phyloP scores from a whole-genome alignment of 1,140 invertebrate genomes.

The Pantala flavescens region DNA sequence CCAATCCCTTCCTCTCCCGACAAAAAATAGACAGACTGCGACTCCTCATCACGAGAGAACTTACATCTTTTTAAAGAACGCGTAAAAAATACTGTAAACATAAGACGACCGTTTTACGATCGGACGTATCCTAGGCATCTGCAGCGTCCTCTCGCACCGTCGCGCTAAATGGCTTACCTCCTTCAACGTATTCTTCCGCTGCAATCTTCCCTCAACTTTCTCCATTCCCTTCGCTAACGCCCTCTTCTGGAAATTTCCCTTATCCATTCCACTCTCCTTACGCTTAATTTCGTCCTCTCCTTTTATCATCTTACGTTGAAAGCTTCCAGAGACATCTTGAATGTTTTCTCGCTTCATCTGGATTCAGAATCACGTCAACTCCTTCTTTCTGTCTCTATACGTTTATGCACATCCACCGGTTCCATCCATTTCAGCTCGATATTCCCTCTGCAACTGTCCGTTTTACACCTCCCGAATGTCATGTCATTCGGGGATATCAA shows the following conservation, averaged over 20 bases:
- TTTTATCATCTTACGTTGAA: slow-evolving; percentile 5
- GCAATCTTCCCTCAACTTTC: no score
- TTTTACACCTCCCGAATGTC: background rate
- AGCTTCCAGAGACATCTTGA: background rate
- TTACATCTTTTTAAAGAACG: no score
- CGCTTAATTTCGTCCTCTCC: background rate
- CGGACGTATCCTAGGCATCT: no score
- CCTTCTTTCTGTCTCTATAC: background rate
- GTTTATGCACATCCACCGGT: background rate
- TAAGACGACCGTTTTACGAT: no score
- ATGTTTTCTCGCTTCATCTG: slow-evolving; percentile 6
- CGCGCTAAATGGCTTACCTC: no score
- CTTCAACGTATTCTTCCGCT: no score
- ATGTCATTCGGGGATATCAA: background rate
- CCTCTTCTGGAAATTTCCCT: background rate
- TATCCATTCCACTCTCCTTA: background rate
- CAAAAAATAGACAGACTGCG: no score
- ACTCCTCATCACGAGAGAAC: no score
- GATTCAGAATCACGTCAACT: background rate
- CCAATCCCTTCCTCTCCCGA: no score
- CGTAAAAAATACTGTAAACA: no score
- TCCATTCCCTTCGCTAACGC: background rate
- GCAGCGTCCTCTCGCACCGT: no score
- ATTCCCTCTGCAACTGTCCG: background rate
- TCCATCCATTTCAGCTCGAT: background rate